Base-by-base conservation (phyloP, 92 coral and sea anemone species). In the Scolanthus callimorphus region DNA sequence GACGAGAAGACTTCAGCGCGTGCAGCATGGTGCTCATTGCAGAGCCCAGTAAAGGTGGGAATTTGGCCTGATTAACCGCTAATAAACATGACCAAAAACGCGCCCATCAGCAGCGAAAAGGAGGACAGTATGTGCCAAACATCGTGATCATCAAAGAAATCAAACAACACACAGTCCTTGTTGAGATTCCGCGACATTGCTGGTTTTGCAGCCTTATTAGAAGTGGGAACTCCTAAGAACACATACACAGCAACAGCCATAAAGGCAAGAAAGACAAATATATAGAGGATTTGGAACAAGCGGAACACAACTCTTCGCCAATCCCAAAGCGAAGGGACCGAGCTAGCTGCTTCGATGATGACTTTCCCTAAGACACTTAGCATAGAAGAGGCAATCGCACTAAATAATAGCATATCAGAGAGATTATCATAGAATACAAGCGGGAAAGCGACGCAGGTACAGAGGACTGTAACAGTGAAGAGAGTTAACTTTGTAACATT, bases 81-180 rank as follows among this genome's bases (percentile, higher is more conserved):
- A 20, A 87, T 73, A 45, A 75, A 92, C 74, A 88, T 57, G 21
- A 92, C 78, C 48, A 92, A 78, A 57, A 80, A 92, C 0, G 95
- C 70, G 13, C 91, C 91, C 87, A 80, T 82, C 3, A 92, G 78
- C 29, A 92, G 71, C 17, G 80, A 79, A 68, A 92, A 92, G 4
- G 98, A 92, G 0, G 98, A 92, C 81, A 84, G 17, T 10, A 92
- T 92, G 57, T 92, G 98, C 98, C 98, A 92, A 38, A 81, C 38
- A 44, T 92, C 98, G 25, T 92, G 98, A 29, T 73, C 60, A 50
- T 85, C 98, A 44, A 84, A 92, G 62, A 88, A 92, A 0, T 58
- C 62, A 49, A 90, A 60, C 3, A 88, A 31, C 11, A 66, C 76
- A 60, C 98, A 92, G 3, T 74, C 88, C 23, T 64, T 43, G 79